Conservation (phyloP, 2,888 invertebrate genomes). For the Plutella xylostella region DNA sequence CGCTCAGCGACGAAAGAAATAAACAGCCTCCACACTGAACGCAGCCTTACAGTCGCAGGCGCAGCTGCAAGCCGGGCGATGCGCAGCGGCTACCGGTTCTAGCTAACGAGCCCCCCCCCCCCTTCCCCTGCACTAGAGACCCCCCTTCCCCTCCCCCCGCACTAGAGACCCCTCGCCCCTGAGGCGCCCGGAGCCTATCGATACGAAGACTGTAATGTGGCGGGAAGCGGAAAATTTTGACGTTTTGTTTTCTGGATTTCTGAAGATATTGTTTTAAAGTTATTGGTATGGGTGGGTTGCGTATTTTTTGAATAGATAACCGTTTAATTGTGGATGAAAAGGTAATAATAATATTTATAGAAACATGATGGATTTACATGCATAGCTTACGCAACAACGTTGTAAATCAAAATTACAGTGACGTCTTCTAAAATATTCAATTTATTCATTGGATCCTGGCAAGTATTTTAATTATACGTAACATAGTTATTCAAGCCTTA, state of each 20-base stretch:
- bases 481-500: too few relatives aligned
- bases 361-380: too few relatives aligned
- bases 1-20: too few relatives aligned
- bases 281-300: not conserved
- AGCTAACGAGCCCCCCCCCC: slow-evolving; percentile 49
- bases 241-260: slow-evolving; percentile 13
- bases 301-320: too few relatives aligned
- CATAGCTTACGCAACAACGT: too few relatives aligned
- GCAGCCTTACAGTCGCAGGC: slow-evolving; percentile 30
- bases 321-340: too few relatives aligned
- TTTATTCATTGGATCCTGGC: too few relatives aligned
- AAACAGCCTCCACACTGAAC: slow-evolving; percentile 10
- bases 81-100: slow-evolving; percentile 65
- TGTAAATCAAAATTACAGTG: too few relatives aligned
- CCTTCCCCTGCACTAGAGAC: slow-evolving; percentile 40
- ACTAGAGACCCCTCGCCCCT: slow-evolving; percentile 14
- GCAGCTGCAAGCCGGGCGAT: slow-evolving; percentile 51
- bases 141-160: slow-evolving; percentile 27
- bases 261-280: not conserved
- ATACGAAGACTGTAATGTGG: slow-evolving; percentile 20
- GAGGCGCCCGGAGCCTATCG: slow-evolving; percentile 2
- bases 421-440: too few relatives aligned
- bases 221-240: slow-evolving; percentile 49
- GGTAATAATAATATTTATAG: too few relatives aligned
- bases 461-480: too few relatives aligned